Evolutionary conservation across 2,797 vertebrate species (phyloP).

Genomic region (Anabas testudineus): DNA sequence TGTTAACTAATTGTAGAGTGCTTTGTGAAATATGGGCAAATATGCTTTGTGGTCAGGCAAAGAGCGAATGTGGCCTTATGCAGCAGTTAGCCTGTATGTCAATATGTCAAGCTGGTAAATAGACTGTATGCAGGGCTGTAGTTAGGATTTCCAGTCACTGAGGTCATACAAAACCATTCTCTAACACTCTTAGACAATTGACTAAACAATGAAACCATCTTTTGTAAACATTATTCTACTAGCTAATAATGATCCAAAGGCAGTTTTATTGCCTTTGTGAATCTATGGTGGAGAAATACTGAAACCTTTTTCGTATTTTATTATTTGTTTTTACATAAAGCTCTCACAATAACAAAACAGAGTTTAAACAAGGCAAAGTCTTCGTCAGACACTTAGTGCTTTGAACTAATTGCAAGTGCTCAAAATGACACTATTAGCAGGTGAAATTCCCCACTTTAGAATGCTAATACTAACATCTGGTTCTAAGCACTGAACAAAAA

Average conservation of each 20-base stretch:
- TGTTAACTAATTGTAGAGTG: slow-evolving; percentile 82
- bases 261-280: no score
- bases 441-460: background rate
- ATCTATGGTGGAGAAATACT: background rate
- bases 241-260: background rate
- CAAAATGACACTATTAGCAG: background rate
- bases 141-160: slow-evolving; percentile 9
- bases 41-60: slow-evolving; percentile 64
- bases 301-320: background rate
- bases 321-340: background rate
- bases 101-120: slow-evolving; percentile 36
- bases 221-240: background rate
- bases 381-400: background rate
- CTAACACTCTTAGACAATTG: background rate
- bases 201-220: background rate
- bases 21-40: slow-evolving; percentile 77
- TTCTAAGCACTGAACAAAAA: background rate
- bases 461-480: background rate
- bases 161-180: background rate
- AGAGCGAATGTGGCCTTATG: slow-evolving; percentile 54
- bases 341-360: background rate
- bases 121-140: background rate
- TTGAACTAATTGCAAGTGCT: background rate
- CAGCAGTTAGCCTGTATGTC: slow-evolving; percentile 43
- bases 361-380: background rate